Evolutionary conservation across 2,113 vertebrate species (phyloP).

Genomic region (Natator depressus): DNA sequence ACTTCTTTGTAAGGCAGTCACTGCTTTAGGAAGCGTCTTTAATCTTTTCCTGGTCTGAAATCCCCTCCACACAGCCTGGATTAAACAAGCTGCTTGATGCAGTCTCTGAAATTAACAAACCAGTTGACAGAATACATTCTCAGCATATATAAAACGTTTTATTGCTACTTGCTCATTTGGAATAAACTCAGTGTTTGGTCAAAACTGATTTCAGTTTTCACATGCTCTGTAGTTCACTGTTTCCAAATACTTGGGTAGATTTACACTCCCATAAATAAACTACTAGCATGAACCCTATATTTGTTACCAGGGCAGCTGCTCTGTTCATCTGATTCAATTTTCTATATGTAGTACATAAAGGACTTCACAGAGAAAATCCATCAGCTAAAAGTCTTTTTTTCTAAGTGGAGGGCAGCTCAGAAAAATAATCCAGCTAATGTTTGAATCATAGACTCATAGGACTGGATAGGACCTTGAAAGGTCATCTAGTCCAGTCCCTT

Average conservation of each 20-base stretch:
- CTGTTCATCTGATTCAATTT: not conserved
- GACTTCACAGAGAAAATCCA: not conserved
- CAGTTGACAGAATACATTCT: slow-evolving; percentile 8
- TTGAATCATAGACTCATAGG: not conserved
- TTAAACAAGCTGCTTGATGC: slow-evolving; percentile 85
- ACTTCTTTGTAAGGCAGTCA: slow-evolving; percentile 87
- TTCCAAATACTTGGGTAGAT: not conserved
- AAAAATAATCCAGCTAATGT: not conserved
- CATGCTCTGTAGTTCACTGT: not conserved
- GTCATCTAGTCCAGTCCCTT: not conserved
- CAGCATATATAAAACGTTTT: not conserved
- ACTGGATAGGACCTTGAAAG: not conserved
- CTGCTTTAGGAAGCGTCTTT: slow-evolving; percentile 86
- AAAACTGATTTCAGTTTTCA: not conserved
- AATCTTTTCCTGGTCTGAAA: slow-evolving; percentile 87
- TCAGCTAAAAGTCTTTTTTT: not conserved
- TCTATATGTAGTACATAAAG: not conserved
- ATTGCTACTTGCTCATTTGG: not conserved
- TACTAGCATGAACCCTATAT: not conserved
- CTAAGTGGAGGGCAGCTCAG: not conserved
- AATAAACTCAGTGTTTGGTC: not conserved
- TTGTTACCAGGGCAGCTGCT: slow-evolving; percentile 16
- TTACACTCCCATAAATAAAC: not conserved
- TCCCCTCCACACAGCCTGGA: slow-evolving; percentile 92
- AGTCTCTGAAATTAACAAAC: slow-evolving; percentile 80